These are phyloP conservation scores for Coronaproctus castanopsis DNA, from an alignment of 2,888 invertebrate genomes.

Conservation along the genomic window DNA sequence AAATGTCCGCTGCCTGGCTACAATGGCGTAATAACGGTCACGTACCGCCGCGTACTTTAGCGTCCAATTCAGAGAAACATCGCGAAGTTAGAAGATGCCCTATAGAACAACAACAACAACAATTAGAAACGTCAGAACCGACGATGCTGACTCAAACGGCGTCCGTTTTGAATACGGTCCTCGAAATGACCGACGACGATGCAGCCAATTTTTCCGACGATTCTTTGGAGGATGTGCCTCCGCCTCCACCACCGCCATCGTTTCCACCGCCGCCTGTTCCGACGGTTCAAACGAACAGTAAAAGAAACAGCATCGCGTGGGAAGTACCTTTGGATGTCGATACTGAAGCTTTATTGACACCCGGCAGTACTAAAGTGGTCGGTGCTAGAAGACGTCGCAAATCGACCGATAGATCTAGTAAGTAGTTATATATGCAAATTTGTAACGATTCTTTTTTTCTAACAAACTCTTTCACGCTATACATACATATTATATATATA, in stretches of 20 bases:
- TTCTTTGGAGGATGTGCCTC: slow-evolving; percentile 55
- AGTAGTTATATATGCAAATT: slow-evolving; percentile 17
- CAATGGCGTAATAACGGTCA: slow-evolving; percentile 32
- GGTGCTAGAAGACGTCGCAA: slow-evolving; percentile 29
- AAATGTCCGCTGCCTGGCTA: slow-evolving; percentile 25
- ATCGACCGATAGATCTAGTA: slow-evolving; percentile 31
- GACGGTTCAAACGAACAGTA: slow-evolving; percentile 27
- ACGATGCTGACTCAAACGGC: slow-evolving; percentile 20
- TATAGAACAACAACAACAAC: no score
- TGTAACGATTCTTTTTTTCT: no score
- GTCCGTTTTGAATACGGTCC: slow-evolving; percentile 21
- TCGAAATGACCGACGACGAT: slow-evolving; percentile 23
- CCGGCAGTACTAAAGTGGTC: slow-evolving; percentile 43
- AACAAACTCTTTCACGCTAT: no score
- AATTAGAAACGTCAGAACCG: slow-evolving; percentile 21
- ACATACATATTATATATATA: no score
- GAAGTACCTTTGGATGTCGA: slow-evolving; percentile 53
- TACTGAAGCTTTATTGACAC: slow-evolving; percentile 43
- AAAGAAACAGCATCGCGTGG: slow-evolving; percentile 68
- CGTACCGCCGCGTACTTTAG: slow-evolving; percentile 39
- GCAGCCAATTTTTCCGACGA: slow-evolving; percentile 50
- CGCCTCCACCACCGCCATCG: slow-evolving; percentile 35
- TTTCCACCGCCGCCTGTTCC: slow-evolving; percentile 26
- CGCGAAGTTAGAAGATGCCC: slow-evolving; percentile 55
- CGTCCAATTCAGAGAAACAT: slow-evolving; percentile 52